Conservation (phyloP, 2,888 invertebrate genomes). For the Phlogophora meticulosa region DNA sequence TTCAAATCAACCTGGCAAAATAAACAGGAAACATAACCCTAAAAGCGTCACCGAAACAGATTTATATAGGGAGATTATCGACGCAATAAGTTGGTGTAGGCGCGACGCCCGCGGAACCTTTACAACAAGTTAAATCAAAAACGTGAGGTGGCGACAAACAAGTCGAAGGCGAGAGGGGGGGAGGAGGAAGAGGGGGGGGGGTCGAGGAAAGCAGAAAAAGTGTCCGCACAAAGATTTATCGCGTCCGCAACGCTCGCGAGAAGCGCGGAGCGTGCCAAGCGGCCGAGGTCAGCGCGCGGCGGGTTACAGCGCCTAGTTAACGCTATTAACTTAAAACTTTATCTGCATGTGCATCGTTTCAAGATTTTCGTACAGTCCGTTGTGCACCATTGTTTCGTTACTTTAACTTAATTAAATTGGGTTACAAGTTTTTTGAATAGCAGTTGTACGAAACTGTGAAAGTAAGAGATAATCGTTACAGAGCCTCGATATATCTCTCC, state of each 20-base stretch:
- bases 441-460: neutral
- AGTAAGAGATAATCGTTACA: neutral
- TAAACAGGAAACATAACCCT: conserved; percentile 62
- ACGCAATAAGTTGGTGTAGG: conserved; percentile 74
- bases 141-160: conserved; percentile 84
- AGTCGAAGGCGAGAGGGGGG: conserved; percentile 57
- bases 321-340: conserved; percentile 55
- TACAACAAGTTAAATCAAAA: conserved; percentile 86
- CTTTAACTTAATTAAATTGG: conserved; percentile 39
- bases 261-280: conserved; percentile 67
- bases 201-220: conserved; percentile 65
- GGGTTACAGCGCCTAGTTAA: conserved; percentile 44
- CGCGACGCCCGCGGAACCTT: conserved; percentile 69
- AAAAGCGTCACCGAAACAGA: conserved; percentile 62
- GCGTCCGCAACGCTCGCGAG: conserved; percentile 73
- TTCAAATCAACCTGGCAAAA: conserved; percentile 45
- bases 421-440: conserved; percentile 18
- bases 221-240: conserved; percentile 81
- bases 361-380: conserved; percentile 41
- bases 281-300: conserved; percentile 46
- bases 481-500: neutral
- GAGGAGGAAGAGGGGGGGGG: conserved; percentile 16
- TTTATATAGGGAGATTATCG: conserved; percentile 76
- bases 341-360: conserved; percentile 49
- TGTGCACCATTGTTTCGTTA: conserved; percentile 38